Evolutionary conservation across 1,140 invertebrate genomes (phyloP), one percentile per base, ranked within the genome.

Genomic region (Euwallacea fornicatus): DNA sequence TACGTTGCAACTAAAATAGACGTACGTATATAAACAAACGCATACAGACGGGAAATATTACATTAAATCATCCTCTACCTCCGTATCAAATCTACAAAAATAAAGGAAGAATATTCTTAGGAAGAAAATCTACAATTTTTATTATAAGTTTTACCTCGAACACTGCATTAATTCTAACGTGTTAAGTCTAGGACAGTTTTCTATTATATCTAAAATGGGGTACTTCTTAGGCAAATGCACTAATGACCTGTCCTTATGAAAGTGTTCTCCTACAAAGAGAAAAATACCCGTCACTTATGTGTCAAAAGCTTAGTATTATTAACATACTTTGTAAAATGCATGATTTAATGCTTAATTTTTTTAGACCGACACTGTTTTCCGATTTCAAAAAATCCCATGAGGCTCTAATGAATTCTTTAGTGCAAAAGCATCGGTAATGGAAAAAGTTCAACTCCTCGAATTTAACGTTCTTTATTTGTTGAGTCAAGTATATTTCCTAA

Each of bases 391-490:
- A 67, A 43, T 67, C 65, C 58, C 21, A 63, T 2, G 65, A 62
- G 7, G 71, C 71, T 33, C 55, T 63, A n/a, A 72, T 63, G 56
- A 47, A 72, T 10, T 55, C 65, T 42, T 42, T 15, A 10, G 67
- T 72, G 21, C 71, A 72, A 50, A 67, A 67, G 41, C 71, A 72
- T 53, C 62, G 67, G 21, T 67, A 54, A 42, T 72, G 71, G 42
- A 65, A 67, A 56, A 72, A 72, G 46, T 72, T 72, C 13, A 72
- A 55, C 43, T 72, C 71, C 7, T 63, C 42, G 46, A 72, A 72
- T 13, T 72, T 53, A 8, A 67, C 53, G 7, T 72, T 16, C 41
- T 55, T 61, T 15, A 72, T 62, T 54, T 67, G 16, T 16, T 60
- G 67, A 2, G 64, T 72, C 33, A 68, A 15, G 15, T 67, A 72